Percentiles rank a stretch among this genome's conserved stretches.
phyloP scores from a whole-genome alignment of 2,888 invertebrate species.

The Oscheius sp. region DNA sequence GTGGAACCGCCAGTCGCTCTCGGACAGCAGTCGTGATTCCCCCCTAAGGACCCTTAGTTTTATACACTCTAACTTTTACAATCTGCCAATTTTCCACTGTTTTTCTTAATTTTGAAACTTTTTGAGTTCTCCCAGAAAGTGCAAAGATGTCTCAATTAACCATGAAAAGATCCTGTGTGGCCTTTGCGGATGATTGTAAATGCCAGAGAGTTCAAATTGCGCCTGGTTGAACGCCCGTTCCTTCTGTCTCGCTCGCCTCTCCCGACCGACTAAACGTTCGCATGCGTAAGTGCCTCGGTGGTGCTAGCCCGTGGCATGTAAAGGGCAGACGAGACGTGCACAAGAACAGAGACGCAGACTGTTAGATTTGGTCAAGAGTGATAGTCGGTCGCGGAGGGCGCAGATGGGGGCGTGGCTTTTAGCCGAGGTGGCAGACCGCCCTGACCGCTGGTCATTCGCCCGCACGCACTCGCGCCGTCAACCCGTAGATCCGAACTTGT shows the following conservation, averaged over 20 bases:
- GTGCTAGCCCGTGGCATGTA: constrained; percentile 39
- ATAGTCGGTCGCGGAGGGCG: constrained; percentile 18
- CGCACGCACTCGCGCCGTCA: constrained; percentile 48
- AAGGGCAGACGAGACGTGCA: constrained; percentile 33
- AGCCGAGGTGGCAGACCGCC: constrained; percentile 32
- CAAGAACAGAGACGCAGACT: constrained; percentile 33
- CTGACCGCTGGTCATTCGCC: constrained; percentile 39
- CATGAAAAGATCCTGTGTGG: constrained; percentile 3
- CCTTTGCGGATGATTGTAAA: neutral
- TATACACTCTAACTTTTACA: neutral
- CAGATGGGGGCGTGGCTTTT: constrained; percentile 24
- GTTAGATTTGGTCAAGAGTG: constrained; percentile 29
- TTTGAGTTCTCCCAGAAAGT: neutral
- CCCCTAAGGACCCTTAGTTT: neutral
- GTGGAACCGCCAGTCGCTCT: constrained; percentile 20
- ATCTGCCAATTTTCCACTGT: neutral
- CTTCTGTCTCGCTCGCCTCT: constrained; percentile 3
- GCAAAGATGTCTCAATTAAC: neutral
- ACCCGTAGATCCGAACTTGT: constrained; percentile 73
- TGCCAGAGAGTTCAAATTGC: constrained; percentile 12
- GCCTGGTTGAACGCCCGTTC: constrained; percentile 11
- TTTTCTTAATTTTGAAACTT: neutral
- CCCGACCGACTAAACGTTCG: constrained; percentile 27
- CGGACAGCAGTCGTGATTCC: constrained; percentile 11
- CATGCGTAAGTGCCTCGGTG: constrained; percentile 35